Conservation (phyloP, 2,888 invertebrate species). For the Nomada hirtipes region DNA sequence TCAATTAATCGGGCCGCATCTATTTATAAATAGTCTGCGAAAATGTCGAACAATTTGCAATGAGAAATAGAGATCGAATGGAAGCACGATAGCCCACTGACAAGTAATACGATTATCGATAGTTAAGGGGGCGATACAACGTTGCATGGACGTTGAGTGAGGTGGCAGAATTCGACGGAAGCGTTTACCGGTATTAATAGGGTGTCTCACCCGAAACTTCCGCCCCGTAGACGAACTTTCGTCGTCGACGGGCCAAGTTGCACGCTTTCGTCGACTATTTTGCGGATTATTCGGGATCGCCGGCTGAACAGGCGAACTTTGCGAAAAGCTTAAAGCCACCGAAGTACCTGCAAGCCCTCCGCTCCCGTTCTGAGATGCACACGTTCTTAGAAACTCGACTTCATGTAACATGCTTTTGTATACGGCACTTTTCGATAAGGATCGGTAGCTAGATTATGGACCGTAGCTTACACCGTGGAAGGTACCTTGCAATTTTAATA, state of each 20-base stretch:
- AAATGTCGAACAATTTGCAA: background rate
- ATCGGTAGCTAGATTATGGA: too few species aligned
- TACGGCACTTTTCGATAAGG: background rate
- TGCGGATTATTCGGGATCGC: conserved; percentile 33
- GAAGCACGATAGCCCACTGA: too few species aligned
- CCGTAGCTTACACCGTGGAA: too few species aligned
- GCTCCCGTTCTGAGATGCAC: background rate
- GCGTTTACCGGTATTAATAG: conserved; percentile 34
- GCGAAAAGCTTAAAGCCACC: background rate
- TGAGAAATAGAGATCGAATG: background rate
- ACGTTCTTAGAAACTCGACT: background rate
- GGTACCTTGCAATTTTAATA: too few species aligned
- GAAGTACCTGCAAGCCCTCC: background rate
- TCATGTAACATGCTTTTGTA: background rate
- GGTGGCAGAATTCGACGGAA: conserved; percentile 12
- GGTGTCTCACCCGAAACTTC: conserved; percentile 28
- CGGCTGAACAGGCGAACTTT: background rate
- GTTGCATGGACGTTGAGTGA: conserved; percentile 12
- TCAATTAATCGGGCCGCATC: too few species aligned
- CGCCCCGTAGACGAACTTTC: conserved; percentile 5
- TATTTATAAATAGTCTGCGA: background rate
- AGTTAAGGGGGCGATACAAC: background rate
- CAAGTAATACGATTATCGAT: conserved; percentile 40
- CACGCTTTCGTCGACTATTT: conserved; percentile 26
- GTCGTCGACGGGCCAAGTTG: background rate